Evolutionary conservation across 2,113 vertebrate species (phyloP).

Genomic region (Balaeniceps rex): DNA sequence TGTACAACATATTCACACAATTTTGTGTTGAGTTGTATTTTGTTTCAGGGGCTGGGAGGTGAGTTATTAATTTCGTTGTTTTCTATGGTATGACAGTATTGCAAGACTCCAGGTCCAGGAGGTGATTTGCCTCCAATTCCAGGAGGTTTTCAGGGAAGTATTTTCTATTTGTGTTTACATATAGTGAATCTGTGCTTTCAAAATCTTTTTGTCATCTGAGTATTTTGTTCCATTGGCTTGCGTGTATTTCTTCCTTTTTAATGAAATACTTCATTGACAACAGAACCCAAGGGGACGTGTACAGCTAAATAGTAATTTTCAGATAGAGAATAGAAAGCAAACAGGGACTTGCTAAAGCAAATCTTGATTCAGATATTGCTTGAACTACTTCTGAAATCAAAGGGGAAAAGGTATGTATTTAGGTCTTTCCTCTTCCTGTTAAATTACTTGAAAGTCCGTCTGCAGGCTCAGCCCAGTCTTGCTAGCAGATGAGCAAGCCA

Average conservation of each 20-base stretch:
- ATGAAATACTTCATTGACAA: background rate
- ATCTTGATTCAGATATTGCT: background rate
- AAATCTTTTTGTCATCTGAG: background rate
- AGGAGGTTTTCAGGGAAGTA: background rate
- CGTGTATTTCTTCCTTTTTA: background rate
- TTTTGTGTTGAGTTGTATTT: background rate
- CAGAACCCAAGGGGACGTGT: background rate
- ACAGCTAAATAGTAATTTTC: background rate
- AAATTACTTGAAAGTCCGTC: background rate
- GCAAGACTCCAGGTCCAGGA: background rate
- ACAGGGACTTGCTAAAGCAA: background rate
- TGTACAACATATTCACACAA: background rate
- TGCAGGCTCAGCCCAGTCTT: background rate
- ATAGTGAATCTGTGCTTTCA: background rate
- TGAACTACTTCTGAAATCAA: background rate
- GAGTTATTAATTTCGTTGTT: background rate
- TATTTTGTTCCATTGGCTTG: background rate
- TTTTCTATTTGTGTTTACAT: conserved; percentile 10
- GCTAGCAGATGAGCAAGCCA: background rate
- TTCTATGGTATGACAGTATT: background rate
- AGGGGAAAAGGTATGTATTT: background rate
- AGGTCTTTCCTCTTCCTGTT: background rate
- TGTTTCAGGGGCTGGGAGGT: background rate
- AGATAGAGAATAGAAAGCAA: background rate
- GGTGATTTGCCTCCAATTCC: background rate